Percentiles rank a stretch among this genome's conserved stretches.
Conservation (phyloP, 2,797 vertebrate species). For the Natrix natrix region DNA sequence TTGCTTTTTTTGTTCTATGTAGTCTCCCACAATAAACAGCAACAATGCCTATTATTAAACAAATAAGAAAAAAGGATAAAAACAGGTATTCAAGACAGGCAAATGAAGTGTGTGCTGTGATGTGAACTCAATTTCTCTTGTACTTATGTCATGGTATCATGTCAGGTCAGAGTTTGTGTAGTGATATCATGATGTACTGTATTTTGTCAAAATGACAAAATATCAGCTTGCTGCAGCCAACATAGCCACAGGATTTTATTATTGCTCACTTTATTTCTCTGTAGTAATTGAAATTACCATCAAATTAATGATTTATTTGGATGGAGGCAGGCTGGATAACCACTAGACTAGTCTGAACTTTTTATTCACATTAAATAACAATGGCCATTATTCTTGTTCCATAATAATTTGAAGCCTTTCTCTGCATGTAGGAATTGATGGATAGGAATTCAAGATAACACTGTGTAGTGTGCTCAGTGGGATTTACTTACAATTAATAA, state of each 20-base stretch:
- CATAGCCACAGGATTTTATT: neutral
- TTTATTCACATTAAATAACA: neutral
- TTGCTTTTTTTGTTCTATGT: conserved; percentile 42
- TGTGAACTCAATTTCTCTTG: neutral
- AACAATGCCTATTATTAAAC: conserved; percentile 21
- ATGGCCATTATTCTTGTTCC: neutral
- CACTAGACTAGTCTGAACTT: neutral
- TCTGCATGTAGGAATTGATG: neutral
- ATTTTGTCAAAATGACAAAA: neutral
- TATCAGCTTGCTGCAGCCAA: neutral
- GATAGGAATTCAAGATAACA: neutral
- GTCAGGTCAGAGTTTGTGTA: neutral
- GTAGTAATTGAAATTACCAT: neutral
- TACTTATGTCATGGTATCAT: neutral
- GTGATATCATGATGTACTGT: neutral
- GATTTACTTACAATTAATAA: neutral
- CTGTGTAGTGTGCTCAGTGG: neutral
- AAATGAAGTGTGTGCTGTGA: neutral
- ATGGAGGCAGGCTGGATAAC: neutral
- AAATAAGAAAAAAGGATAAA: neutral
- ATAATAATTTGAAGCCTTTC: neutral
- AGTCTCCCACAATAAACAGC: conserved; percentile 51
- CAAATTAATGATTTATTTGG: neutral
- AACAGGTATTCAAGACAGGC: neutral
- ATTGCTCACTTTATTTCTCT: neutral